These are phyloP conservation scores for Alces alces DNA, from an alignment of 2,113 vertebrate genomes.

Conservation along the genomic window DNA sequence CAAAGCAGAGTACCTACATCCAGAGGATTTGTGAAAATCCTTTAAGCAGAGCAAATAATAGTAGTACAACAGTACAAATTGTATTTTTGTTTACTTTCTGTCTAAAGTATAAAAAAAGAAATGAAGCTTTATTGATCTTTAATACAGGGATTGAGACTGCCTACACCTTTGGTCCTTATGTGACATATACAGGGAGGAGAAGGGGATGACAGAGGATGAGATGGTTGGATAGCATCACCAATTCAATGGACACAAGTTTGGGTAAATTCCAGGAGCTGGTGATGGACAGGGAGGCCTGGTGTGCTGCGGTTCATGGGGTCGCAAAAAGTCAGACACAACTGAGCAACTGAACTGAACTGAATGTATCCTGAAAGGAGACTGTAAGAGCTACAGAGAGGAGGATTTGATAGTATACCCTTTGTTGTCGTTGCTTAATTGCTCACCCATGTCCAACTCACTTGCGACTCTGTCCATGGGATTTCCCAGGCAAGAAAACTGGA, in stretches of 20 bases:
- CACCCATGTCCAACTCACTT: not conserved
- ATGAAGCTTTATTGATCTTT: not conserved
- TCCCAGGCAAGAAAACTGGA: not conserved
- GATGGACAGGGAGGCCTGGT: not conserved
- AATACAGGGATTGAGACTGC: not conserved
- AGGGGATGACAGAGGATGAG: not conserved
- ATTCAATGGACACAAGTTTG: not conserved
- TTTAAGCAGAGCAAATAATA: not conserved
- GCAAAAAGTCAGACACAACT: not conserved
- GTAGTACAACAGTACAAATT: not conserved
- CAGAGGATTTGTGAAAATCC: not conserved
- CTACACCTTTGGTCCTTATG: not conserved
- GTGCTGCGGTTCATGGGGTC: not conserved
- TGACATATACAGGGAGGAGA: not conserved
- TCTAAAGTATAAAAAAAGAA: not conserved
- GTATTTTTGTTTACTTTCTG: not conserved
- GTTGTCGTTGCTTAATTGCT: not conserved
- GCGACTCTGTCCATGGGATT: not conserved
- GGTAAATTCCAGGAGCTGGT: not conserved
- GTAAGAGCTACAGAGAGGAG: not conserved
- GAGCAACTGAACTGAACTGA: not conserved
- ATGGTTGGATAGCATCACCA: not conserved
- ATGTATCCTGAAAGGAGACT: not conserved
- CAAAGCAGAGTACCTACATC: not conserved
- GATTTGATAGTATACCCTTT: fast-evolving